Evolutionary conservation across 2,888 invertebrate genomes (phyloP), one percentile per base, ranked within the genome.

Genomic region (Venustoraphidia nigricollis): DNA sequence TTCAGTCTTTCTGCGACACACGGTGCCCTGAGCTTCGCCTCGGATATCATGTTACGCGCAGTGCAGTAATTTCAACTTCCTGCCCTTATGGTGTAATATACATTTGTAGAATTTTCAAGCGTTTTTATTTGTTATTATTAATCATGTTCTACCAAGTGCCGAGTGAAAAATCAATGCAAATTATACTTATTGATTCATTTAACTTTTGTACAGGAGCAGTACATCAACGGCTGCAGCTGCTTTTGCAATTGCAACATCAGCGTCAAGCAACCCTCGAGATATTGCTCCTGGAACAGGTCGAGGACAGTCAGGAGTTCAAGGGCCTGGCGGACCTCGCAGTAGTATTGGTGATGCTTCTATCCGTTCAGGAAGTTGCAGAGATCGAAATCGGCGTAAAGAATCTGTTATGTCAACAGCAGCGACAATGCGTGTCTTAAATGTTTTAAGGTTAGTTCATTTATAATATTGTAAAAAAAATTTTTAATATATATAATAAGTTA

Each of bases 361-460:
- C 55, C 64, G 63, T 61, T 66, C 63, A 50, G 61, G 62, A 39
- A 59, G 59, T 51, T 55, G 59, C 10, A 55, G 62, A 36, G 72
- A 80, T 36, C 73, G 77, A 36, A 70, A 70, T 38, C 62, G 71
- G 44, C 70, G 76, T 46, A 77, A 79, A 53, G 86, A 87, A 59
- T 83, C 82, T 9, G 83, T 88, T 41, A 87, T 91, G 63, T 89
- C 88, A 41, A 90, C 90, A 6, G 92, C 92, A n/a, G 91, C 91
- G 48, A 92, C 91, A 0, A 92, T 92, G 91, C 68, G 93, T 51
- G 92, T 92, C 0, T 72, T 93, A 0, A 91, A 90, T 63, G 91
- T 93, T 2, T 70, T 93, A 43, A 77, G 77, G 77, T 76, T 54
- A 51, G 36, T 27, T 27, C 6, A 6, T 27, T 27, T 27, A 5